phyloP scores from a whole-genome alignment of 1,140 invertebrate species.

The Eriocheir sinensis region DNA sequence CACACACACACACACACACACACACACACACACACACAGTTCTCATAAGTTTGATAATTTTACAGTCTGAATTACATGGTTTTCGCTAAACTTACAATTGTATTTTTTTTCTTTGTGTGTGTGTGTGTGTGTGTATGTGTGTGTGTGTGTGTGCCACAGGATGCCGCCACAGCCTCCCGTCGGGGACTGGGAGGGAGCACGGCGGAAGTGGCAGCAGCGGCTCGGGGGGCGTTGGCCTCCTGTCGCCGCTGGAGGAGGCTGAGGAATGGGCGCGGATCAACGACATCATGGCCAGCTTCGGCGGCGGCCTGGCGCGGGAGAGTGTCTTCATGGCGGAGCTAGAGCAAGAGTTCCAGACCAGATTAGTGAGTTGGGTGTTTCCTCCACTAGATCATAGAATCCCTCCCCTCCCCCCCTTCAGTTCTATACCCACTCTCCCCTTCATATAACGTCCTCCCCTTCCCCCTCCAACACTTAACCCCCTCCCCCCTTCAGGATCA shows the following conservation, averaged over 20 bases:
- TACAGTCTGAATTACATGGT: not conserved
- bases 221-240: constrained; percentile 36
- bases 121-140: not conserved
- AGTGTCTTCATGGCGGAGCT: constrained; percentile 92
- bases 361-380: constrained; percentile 85
- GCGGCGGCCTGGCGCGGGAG: constrained; percentile 86
- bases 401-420: no score
- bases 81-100: not conserved
- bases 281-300: constrained; percentile 96
- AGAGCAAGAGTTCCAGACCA: constrained; percentile 90
- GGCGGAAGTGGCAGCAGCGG: constrained; percentile 39
- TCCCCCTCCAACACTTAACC: no score
- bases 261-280: constrained; percentile 98
- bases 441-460: no score
- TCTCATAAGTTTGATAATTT: constrained; percentile 83
- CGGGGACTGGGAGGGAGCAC: not conserved
- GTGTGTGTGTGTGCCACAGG: constrained; percentile 34
- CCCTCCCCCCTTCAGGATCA: no score
- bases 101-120: not conserved
- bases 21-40: constrained; percentile 32
- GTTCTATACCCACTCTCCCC: no score
- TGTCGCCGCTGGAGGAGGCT: constrained; percentile 88
- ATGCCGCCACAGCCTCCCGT: constrained; percentile 65
- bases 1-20: constrained; percentile 42
- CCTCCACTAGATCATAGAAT: no score